Percentiles rank a stretch among this genome's conserved stretches.
These are phyloP conservation scores for Asarcornis scutulata DNA, from an alignment of 2,113 vertebrate genomes.

Conservation along the genomic window DNA sequence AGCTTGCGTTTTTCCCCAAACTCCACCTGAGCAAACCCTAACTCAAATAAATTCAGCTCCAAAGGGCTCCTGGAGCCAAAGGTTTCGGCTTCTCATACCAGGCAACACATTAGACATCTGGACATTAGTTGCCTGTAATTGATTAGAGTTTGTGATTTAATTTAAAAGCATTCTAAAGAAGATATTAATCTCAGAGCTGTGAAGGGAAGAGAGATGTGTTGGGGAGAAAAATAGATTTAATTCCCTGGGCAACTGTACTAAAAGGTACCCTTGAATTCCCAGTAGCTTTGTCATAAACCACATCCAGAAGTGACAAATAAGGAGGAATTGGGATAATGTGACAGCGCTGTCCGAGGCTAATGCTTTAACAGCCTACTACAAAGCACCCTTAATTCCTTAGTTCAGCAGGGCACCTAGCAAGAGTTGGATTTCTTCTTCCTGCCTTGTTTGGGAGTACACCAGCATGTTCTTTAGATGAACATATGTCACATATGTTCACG, in stretches of 20 bases:
- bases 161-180: slow-evolving; percentile 58
- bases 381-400: background rate
- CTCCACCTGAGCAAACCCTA: background rate
- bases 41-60: background rate
- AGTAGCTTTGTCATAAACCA: background rate
- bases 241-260: slow-evolving; percentile 18
- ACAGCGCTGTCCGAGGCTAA: background rate
- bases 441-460: rapidly evolving
- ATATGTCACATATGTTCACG: rapidly evolving
- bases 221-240: slow-evolving; percentile 12
- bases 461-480: rapidly evolving
- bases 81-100: background rate
- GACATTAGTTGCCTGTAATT: slow-evolving; percentile 43
- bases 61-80: background rate
- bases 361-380: background rate
- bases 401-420: background rate
- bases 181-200: slow-evolving; percentile 55
- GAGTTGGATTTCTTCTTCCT: background rate
- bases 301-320: slow-evolving; percentile 6
- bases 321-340: background rate
- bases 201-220: background rate
- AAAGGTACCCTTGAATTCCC: slow-evolving; percentile 49
- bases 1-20: background rate
- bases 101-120: background rate
- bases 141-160: slow-evolving; percentile 65